A percentile compares a stretch with the other conserved stretches of the same genome.
Evolutionary conservation across 2,888 invertebrate genomes (phyloP).

Genomic region (Lordiphosa fenestrarum): DNA sequence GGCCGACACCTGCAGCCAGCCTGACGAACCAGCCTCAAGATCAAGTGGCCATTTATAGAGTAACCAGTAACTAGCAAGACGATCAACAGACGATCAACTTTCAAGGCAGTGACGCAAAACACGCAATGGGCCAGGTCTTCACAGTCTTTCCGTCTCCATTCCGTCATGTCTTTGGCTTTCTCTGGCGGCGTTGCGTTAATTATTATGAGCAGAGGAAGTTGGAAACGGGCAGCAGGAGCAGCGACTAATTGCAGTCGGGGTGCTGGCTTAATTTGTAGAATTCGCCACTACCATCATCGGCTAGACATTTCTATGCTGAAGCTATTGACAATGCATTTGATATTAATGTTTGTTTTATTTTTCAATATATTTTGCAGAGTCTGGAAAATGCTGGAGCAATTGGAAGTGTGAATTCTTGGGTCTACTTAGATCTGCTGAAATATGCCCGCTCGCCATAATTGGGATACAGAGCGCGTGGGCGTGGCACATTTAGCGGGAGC

Average conservation of each 20-base stretch:
- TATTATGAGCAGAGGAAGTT: slow-evolving; percentile 74
- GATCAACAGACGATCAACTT: slow-evolving; percentile 71
- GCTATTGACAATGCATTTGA: slow-evolving; percentile 18
- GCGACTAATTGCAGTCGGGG: slow-evolving; percentile 62
- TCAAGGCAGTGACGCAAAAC: slow-evolving; percentile 70
- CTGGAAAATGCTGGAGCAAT: slow-evolving; percentile 35
- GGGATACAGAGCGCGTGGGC: slow-evolving; percentile 81
- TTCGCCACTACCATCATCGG: slow-evolving; percentile 21
- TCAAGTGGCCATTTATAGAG: slow-evolving; percentile 66
- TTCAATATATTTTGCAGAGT: slow-evolving; percentile 19
- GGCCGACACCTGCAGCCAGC: slow-evolving; percentile 64
- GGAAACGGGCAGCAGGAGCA: slow-evolving; percentile 39
- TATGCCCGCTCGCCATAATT: slow-evolving; percentile 79
- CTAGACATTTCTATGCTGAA: slow-evolving; percentile 20
- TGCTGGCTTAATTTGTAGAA: slow-evolving; percentile 43
- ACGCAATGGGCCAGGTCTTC: slow-evolving; percentile 47
- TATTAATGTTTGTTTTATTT: slow-evolving; percentile 13
- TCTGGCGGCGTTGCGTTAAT: slow-evolving; percentile 65
- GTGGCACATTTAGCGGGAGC: slow-evolving; percentile 84
- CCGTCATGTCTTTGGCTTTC: slow-evolving; percentile 45
- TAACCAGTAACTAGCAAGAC: slow-evolving; percentile 58
- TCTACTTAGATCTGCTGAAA: slow-evolving; percentile 1
- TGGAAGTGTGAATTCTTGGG: slow-evolving; percentile 23
- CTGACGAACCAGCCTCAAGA: slow-evolving; percentile 21
- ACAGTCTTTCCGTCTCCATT: slow-evolving; percentile 2